A percentile compares a stretch with the other conserved stretches of the same genome.
These are phyloP conservation scores for Carcharodon carcharias DNA, from an alignment of 2,797 vertebrate species.

Conservation along the genomic window DNA sequence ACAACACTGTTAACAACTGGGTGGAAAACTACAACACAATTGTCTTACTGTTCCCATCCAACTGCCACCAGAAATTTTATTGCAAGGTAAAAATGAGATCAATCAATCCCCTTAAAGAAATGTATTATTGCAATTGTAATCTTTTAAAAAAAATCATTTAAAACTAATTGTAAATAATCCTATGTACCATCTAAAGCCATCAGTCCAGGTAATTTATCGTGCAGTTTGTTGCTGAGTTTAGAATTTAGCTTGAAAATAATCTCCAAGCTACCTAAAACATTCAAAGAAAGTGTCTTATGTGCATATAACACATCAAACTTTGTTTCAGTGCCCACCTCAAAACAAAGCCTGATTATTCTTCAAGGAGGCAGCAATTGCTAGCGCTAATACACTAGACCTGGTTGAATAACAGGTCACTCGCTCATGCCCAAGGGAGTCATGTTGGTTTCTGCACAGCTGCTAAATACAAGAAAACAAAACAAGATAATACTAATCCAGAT, in stretches of 20 bases:
- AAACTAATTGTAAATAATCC: neutral
- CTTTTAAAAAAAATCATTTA: neutral
- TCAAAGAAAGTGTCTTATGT: neutral
- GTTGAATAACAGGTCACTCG: slow-evolving; percentile 21
- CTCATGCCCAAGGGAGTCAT: neutral
- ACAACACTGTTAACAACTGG: neutral
- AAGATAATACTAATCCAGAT: neutral
- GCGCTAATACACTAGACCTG: neutral
- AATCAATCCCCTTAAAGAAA: neutral
- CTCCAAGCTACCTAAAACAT: neutral
- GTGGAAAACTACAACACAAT: neutral
- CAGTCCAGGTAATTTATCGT: neutral
- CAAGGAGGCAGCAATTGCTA: neutral
- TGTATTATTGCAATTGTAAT: neutral
- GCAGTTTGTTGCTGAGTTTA: neutral
- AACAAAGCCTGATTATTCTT: neutral
- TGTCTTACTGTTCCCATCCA: neutral
- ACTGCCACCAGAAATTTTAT: neutral
- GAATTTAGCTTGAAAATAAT: neutral
- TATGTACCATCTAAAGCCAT: neutral
- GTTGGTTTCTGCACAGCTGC: neutral
- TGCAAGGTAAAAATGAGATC: neutral
- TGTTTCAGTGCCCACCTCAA: neutral
- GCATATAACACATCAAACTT: neutral
- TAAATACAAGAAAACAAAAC: neutral